phyloP scores from a whole-genome alignment of 2,888 invertebrate genomes.

The Coleophora deauratella region DNA sequence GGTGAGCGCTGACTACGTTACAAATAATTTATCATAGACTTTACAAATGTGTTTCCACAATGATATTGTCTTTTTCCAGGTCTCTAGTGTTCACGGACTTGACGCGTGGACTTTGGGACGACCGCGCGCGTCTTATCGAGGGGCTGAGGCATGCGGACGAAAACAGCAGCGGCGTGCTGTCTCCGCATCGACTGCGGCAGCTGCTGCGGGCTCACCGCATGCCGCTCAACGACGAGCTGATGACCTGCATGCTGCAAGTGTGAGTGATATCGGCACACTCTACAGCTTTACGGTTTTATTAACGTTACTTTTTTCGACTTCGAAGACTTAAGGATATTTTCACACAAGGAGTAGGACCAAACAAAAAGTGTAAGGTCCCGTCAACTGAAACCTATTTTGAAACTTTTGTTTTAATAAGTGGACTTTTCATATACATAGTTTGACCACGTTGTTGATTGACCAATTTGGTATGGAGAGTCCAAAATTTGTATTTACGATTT shows the following conservation, averaged over 20 bases:
- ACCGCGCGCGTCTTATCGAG: constrained; percentile 60
- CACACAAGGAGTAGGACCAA: too few relatives aligned
- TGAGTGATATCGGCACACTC: too few relatives aligned
- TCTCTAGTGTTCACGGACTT: constrained; percentile 82
- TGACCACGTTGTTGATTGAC: too few relatives aligned
- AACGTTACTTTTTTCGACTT: too few relatives aligned
- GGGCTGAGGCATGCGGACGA: constrained; percentile 55
- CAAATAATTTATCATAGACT: background rate
- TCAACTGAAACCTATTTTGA: too few relatives aligned
- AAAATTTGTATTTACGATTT: too few relatives aligned
- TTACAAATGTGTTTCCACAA: background rate
- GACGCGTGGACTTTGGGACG: constrained; percentile 82
- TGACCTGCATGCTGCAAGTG: constrained; percentile 81
- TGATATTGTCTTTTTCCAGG: constrained; percentile 39
- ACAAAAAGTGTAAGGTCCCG: too few relatives aligned
- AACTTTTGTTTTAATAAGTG: too few relatives aligned
- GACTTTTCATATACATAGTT: too few relatives aligned
- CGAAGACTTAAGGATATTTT: too few relatives aligned
- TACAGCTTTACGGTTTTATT: too few relatives aligned
- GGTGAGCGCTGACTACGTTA: constrained; percentile 27
- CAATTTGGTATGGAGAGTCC: too few relatives aligned
- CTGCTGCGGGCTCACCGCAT: constrained; percentile 80
- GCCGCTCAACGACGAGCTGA: constrained; percentile 78
- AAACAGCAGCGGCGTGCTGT: constrained; percentile 70
- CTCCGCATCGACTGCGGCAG: constrained; percentile 75